Conservation (phyloP, 2,888 invertebrate species). For the Drosophila atripex region DNA sequence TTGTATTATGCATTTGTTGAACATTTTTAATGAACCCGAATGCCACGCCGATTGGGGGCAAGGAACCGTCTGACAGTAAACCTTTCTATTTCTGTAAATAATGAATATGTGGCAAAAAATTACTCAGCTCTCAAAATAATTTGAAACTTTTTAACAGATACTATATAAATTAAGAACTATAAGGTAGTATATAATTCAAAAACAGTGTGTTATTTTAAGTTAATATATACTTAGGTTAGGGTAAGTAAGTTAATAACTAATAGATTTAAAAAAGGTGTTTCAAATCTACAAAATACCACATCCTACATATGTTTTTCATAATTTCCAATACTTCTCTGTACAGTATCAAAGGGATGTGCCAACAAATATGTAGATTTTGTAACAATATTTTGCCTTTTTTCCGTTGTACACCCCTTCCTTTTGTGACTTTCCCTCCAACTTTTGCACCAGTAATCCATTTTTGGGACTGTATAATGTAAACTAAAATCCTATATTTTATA, state of each 20-base stretch:
- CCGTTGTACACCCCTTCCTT: constrained; percentile 12
- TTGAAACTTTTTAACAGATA: background rate
- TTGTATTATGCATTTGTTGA: constrained; percentile 53
- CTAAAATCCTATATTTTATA: constrained; percentile 79
- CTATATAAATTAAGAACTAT: background rate
- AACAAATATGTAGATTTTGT: constrained; percentile 79
- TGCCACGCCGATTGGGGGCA: constrained; percentile 34
- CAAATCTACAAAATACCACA: constrained; percentile 66
- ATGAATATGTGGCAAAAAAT: background rate
- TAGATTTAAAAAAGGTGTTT: background rate
- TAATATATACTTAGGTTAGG: background rate
- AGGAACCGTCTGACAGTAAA: constrained; percentile 7
- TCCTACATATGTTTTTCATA: constrained; percentile 4
- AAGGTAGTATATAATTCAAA: background rate
- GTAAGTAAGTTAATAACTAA: constrained; percentile 14
- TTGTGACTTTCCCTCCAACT: constrained; percentile 20
- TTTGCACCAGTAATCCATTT: constrained; percentile 60
- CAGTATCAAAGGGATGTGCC: constrained; percentile 74
- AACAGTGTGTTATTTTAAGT: background rate
- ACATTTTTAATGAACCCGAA: constrained; percentile 67
- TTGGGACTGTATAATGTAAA: constrained; percentile 75
- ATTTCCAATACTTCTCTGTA: constrained; percentile 31
- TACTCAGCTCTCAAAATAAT: background rate
- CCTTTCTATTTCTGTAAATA: background rate
- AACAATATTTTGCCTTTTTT: constrained; percentile 35